A percentile compares a stretch with the other conserved stretches of the same genome.
Evolutionary conservation across 1,140 invertebrate genomes (phyloP).

Genomic region (Atta texana): DNA sequence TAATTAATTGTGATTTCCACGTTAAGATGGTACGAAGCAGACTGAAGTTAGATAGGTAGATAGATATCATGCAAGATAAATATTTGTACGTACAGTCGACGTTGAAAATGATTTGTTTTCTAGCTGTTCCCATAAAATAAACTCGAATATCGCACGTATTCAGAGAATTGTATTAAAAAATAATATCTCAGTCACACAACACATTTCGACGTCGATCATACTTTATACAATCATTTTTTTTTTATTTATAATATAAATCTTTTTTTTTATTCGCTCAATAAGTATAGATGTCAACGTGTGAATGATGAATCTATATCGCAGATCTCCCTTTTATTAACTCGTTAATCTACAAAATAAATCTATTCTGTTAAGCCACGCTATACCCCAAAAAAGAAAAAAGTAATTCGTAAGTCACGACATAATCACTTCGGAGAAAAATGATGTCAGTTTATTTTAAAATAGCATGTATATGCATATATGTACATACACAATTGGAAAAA

Average conservation of each 20-base stretch:
- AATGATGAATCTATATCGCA: slow-evolving; percentile 16
- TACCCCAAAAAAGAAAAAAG: slow-evolving; percentile 13
- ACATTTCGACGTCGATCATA: slow-evolving; percentile 9
- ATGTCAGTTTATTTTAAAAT: slow-evolving; percentile 49
- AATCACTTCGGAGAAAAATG: slow-evolving; percentile 19
- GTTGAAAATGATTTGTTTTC: slow-evolving; percentile 22
- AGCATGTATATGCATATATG: slow-evolving; percentile 26
- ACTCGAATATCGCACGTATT: not conserved
- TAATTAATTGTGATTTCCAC: not conserved
- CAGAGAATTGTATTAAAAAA: not conserved
- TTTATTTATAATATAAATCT: slow-evolving; percentile 23
- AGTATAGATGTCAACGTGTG: not conserved
- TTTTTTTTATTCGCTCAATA: slow-evolving; percentile 25
- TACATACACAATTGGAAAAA: slow-evolving; percentile 49
- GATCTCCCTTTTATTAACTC: not conserved
- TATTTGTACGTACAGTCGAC: slow-evolving; percentile 9
- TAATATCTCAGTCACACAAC: not conserved
- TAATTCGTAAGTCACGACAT: not conserved
- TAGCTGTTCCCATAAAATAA: not conserved
- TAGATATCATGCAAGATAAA: slow-evolving; percentile 7
- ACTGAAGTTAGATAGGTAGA: slow-evolving; percentile 35
- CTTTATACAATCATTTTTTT: slow-evolving; percentile 4
- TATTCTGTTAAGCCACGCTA: slow-evolving; percentile 5
- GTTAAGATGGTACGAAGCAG: not conserved
- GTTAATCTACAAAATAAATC: not conserved